Evolutionary conservation across 2,113 vertebrate genomes (phyloP), one percentile per base, ranked within the genome.

Genomic region (Tyrannus savana): DNA sequence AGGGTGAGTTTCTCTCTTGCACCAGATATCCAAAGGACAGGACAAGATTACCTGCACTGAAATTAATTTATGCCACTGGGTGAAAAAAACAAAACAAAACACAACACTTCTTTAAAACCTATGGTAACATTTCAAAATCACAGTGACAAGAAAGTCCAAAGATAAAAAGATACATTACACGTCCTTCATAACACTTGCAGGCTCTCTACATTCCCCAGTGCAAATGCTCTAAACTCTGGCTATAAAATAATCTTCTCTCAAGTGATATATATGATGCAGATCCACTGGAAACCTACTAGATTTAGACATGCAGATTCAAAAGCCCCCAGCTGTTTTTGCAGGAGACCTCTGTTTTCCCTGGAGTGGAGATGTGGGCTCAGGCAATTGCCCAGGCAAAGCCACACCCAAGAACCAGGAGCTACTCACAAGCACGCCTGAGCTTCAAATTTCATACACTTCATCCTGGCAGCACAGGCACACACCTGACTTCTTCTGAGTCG

Each of bases 401-500:
- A 77, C 15, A 2, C 3, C 6, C 21, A 80, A 64, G 39, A 1
- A 2, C 23, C 39, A 79, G 63, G 28, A 85, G 41, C 42, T 47
- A 10, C 66, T 58, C 46, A 47, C 13, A 44, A 47, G 42, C 37
- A 27, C 6, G 8, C 39, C 25, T 1, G 12, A 84, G 60, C 58
- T 44, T 39, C 33, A 30, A 22, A 55, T 62, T 76, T 64, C 66
- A 60, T 5, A 66, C 66, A 22, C 44, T 89, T 69, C 68, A 49
- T 10, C 37, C 27, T 19, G 13, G 39, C 75, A 91, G 53, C 47
- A 50, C 1, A 0, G 69, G 28, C 1, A 0, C 1, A 0, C 37
- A 52, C 10, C 4, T 56, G 71, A 35, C 39, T 76, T 42, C 37
- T 64, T 96, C 35, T 50, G 66, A 72, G 35, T 42, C 1, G 1